phyloP scores from a whole-genome alignment of 2,797 vertebrate genomes.

The Leucoraja ocellata region DNA sequence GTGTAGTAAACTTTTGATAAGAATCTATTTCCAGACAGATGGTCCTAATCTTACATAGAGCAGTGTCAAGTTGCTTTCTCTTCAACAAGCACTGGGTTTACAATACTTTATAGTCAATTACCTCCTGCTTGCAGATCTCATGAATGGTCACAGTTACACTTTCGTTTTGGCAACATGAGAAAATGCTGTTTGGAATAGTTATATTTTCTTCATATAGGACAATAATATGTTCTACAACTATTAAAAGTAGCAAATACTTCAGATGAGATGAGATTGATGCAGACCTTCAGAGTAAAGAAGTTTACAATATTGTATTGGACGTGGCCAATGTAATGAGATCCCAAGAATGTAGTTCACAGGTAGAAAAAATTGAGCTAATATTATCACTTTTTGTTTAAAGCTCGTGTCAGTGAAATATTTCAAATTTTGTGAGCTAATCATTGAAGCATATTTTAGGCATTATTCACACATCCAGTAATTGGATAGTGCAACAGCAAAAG shows the following conservation, averaged over 20 bases:
- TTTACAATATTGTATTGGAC: too few species aligned
- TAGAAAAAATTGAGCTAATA: too few species aligned
- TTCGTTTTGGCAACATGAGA: neutral
- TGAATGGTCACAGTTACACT: neutral
- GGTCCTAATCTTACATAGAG: neutral
- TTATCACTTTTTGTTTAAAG: too few species aligned
- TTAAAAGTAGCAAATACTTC: neutral
- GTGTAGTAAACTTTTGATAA: neutral
- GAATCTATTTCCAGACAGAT: neutral
- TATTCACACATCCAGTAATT: too few species aligned
- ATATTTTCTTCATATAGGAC: neutral
- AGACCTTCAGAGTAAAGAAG: too few species aligned
- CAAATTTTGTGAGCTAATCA: too few species aligned
- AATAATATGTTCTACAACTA: neutral
- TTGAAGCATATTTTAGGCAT: too few species aligned
- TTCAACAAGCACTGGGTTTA: neutral
- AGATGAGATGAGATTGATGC: too few species aligned
- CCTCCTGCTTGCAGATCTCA: neutral
- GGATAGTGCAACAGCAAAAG: too few species aligned
- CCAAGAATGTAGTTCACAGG: too few species aligned
- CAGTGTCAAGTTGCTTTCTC: neutral
- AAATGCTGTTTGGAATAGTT: neutral
- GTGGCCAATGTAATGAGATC: too few species aligned
- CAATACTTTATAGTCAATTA: neutral
- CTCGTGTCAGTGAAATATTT: too few species aligned